Conservation (phyloP, 2,797 vertebrate species). For the Myiotriccus ornatus region DNA sequence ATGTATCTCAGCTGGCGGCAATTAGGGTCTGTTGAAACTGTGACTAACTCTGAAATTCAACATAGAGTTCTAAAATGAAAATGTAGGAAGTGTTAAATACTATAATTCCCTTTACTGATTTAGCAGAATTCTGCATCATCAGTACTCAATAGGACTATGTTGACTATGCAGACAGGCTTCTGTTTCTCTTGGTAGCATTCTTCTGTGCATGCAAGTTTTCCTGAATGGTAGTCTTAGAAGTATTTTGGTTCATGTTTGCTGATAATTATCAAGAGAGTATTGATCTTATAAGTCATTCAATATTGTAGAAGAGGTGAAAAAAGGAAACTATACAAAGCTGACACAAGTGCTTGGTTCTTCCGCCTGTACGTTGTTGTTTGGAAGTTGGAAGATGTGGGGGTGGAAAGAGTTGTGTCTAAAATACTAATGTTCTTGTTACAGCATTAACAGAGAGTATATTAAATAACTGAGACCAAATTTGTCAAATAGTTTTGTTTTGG, state of each 20-base stretch:
- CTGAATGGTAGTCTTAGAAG: not conserved
- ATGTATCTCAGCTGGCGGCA: not conserved
- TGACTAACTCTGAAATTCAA: not conserved
- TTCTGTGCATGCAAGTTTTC: not conserved
- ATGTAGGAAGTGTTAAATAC: not conserved
- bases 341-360: not conserved
- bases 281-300: not conserved
- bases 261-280: not conserved
- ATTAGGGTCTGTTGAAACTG: not conserved
- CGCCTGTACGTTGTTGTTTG: rapidly evolving
- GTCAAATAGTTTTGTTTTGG: not conserved
- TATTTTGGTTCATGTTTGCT: not conserved
- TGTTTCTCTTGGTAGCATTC: not conserved
- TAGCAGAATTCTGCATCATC: not conserved
- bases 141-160: not conserved
- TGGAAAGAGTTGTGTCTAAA: not conserved
- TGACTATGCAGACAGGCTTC: not conserved
- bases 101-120: not conserved
- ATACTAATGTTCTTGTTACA: not conserved
- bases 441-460: not conserved
- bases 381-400: not conserved
- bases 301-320: not conserved
- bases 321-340: not conserved
- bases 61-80: not conserved
- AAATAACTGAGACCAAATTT: not conserved